Evolutionary conservation across 2,888 invertebrate genomes (phyloP).

Genomic region (Ceramica pisi): DNA sequence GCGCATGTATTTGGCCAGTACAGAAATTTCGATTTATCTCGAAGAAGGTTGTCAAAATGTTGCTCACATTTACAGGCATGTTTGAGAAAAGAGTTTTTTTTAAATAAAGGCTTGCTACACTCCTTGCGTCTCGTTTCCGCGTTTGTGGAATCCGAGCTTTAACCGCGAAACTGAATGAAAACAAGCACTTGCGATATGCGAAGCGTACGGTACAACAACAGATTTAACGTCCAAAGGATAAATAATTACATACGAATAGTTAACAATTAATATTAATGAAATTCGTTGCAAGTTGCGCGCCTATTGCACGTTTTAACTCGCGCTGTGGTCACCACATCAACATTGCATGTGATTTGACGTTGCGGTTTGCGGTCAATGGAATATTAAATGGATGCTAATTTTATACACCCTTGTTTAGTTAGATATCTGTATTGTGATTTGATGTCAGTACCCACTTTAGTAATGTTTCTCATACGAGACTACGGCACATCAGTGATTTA

Average conservation of each 20-base stretch:
- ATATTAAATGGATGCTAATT: slow-evolving; percentile 69
- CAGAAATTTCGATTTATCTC: too few relatives aligned
- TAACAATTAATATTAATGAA: slow-evolving; percentile 57
- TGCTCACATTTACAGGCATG: too few relatives aligned
- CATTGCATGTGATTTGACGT: slow-evolving; percentile 81
- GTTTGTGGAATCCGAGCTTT: background rate
- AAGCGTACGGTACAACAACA: slow-evolving; percentile 8
- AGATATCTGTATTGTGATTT: slow-evolving; percentile 22
- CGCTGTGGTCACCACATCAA: slow-evolving; percentile 76
- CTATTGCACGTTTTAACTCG: slow-evolving; percentile 72
- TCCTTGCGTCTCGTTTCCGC: background rate
- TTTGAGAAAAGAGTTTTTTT: too few relatives aligned
- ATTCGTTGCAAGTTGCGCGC: slow-evolving; percentile 57
- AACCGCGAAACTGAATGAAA: slow-evolving; percentile 42
- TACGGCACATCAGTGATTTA: background rate
- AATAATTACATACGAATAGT: slow-evolving; percentile 41
- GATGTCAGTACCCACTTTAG: background rate
- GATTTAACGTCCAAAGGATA: slow-evolving; percentile 37
- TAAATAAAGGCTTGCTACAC: too few relatives aligned
- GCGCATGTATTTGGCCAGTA: too few relatives aligned
- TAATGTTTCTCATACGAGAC: background rate
- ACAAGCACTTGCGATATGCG: slow-evolving; percentile 16
- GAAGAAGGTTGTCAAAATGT: too few relatives aligned
- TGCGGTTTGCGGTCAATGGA: slow-evolving; percentile 75
- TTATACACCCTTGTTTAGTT: slow-evolving; percentile 40